Base-by-base conservation (phyloP, 1,140 invertebrate genomes). In the Aporrectodea caliginosa region DNA sequence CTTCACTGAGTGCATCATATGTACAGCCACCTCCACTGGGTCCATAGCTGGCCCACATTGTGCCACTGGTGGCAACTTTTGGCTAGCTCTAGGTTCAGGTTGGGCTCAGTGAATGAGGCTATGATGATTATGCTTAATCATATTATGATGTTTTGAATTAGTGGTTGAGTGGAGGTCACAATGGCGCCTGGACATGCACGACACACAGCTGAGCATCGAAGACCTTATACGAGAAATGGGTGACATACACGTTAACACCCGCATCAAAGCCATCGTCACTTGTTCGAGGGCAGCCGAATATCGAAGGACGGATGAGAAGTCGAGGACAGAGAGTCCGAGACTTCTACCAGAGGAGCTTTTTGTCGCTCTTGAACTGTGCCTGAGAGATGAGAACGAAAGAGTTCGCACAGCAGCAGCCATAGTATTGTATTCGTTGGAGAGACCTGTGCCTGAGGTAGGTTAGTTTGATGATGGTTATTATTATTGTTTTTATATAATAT, bases 381-480 rank as follows among this genome's bases (percentile, higher is more conserved):
- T 88, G 12, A 84, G 85, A 33, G 87, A 88, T 79, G 69, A 75
- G 31, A 81, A 85, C 74, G 82, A 83, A 0, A 81, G 84, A 78
- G 86, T 88, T 14, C 82, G 81, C 69, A 84, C 82, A 58, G 86
- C 87, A 35, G 85, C 87, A 1, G 87, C 86, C 58, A 85, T 88
- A 35, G 84, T 86, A 1, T 82, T 88, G 1, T 87, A 84, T 78
- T 83, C 85, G 1, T 79, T 88, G 2, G 83, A 86, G 69, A 82
- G 82, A 70, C 86, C 87, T 16, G 78, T 76, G 69, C 80, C 83
- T 16, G 83, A 85, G 85, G 86, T 87, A 78, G 69, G 32, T 16
- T n/a, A n/a, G n/a, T n/a, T n/a, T n/a, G n/a, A n/a, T n/a, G n/a
- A n/a, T n/a, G n/a, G n/a, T n/a, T n/a, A n/a, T n/a, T n/a, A n/a